Evolutionary conservation across 2,888 invertebrate genomes (phyloP), one percentile per base, ranked within the genome.

Genomic region (Norana najaformis): DNA sequence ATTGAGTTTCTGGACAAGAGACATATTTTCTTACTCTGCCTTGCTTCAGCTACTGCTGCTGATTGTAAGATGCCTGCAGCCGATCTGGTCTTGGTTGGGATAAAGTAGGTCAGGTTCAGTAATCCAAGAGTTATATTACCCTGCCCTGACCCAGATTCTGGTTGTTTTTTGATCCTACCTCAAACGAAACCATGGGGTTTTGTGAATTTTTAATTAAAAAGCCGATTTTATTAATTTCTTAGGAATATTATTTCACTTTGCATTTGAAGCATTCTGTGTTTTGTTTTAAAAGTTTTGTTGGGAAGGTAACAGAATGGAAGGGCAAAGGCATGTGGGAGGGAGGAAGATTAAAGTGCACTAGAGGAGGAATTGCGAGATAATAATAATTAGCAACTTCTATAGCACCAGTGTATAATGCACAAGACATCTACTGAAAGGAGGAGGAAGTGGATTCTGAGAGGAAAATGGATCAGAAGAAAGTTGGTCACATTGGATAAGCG

Each of bases 31-130:
- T n/a, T n/a, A 69, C n/a, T n/a, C n/a, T 69, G n/a, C 69, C 69
- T 69, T 69, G 69, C 16, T 69, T 69, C 69, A 69, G n/a, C n/a
- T n/a, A n/a, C 69, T 69, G 69, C 69, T 69, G 69, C 69, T 69
- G 69, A 2, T n/a, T n/a, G 5, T 69, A n/a, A 69, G 69, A 69
- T 69, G 69, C 69, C 69, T 69, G n/a, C 8, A n/a, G 6, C 69
- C n/a, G 69, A 69, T n/a, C 69, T 69, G 69, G 69, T 69, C n/a
- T 47, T 69, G 69, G 69, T 69, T 69, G 69, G 69, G 69, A n/a
- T n/a, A 69, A 69, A 69, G 69, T 69, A n/a, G 30, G 69, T 69
- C 69, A 69, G n/a, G 69, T 69, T 69, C 47, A 69, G n/a, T n/a
- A n/a, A 69, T 69, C 69, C 16, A 69, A 69, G 69, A 69, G n/a